Evolutionary conservation across 2,113 vertebrate species (phyloP).

Genomic region (Tragelaphus imberbis): DNA sequence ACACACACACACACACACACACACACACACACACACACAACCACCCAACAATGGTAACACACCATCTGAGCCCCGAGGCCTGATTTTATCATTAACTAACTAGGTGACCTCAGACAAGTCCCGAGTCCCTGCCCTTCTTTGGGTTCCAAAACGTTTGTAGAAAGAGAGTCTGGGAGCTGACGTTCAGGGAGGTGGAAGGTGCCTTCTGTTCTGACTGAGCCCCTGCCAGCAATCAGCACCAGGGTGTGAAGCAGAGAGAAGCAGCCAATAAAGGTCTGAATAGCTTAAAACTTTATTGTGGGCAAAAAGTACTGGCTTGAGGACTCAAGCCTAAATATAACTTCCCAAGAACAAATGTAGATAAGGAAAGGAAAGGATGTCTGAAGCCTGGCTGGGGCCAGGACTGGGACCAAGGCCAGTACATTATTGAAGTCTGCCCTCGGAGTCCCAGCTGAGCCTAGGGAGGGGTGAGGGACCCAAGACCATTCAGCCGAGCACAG

Average conservation of each 20-base stretch:
- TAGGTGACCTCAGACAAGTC: not conserved
- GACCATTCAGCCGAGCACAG: not conserved
- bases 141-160: not conserved
- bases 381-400: not conserved
- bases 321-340: not conserved
- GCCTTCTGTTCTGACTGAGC: not conserved
- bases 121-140: not conserved
- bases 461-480: not conserved
- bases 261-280: not conserved
- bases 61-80: not conserved
- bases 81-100: not conserved
- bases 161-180: not conserved
- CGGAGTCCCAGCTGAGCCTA: not conserved
- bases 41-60: not conserved
- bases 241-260: not conserved
- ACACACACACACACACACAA: not conserved
- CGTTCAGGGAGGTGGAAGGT: not conserved
- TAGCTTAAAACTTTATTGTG: slow-evolving; percentile 62
- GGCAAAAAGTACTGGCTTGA: not conserved
- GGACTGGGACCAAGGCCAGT: not conserved
- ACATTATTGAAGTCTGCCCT: not conserved
- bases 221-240: not conserved
- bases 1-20: not conserved
- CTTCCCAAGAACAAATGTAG: not conserved
- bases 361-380: not conserved